Evolutionary conservation across 1,140 invertebrate genomes (phyloP).

Genomic region (Aphelenchoides avenae): DNA sequence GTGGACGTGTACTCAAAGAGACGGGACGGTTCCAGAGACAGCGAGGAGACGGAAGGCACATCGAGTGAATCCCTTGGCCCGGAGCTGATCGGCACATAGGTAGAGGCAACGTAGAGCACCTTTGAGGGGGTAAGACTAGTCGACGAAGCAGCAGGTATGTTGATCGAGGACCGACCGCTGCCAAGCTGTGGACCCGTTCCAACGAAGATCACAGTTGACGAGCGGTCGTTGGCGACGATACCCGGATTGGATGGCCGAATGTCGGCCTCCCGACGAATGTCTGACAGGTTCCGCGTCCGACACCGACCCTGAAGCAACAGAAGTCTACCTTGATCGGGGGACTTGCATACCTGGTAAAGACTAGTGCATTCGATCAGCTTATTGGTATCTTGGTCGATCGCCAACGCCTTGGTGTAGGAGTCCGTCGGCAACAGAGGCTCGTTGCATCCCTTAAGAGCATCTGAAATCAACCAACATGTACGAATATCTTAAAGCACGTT

Average conservation of each 20-base stretch:
- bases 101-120: constrained; percentile 52
- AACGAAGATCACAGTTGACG: constrained; percentile 53
- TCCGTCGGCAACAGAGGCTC: constrained; percentile 42
- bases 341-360: constrained; percentile 45
- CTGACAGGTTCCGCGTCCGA: constrained; percentile 55
- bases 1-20: constrained; percentile 39
- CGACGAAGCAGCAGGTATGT: background rate
- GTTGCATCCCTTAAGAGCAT: constrained; percentile 33
- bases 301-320: constrained; percentile 46
- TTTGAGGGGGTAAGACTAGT: constrained; percentile 2
- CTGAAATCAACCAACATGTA: constrained; percentile 32
- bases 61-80: constrained; percentile 48
- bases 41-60: constrained; percentile 43
- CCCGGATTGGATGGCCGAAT: constrained; percentile 40
- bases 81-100: constrained; percentile 38
- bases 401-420: constrained; percentile 52
- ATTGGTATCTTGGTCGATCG: constrained; percentile 51
- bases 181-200: constrained; percentile 42
- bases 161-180: background rate
- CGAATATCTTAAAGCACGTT: too few species aligned
- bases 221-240: constrained; percentile 53
- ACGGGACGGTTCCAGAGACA: constrained; percentile 21
- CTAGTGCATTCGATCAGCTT: constrained; percentile 56
- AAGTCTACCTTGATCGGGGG: constrained; percentile 15
- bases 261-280: constrained; percentile 48